phyloP scores from a whole-genome alignment of 2,797 vertebrate genomes.

The Sebastes trivittatus region DNA sequence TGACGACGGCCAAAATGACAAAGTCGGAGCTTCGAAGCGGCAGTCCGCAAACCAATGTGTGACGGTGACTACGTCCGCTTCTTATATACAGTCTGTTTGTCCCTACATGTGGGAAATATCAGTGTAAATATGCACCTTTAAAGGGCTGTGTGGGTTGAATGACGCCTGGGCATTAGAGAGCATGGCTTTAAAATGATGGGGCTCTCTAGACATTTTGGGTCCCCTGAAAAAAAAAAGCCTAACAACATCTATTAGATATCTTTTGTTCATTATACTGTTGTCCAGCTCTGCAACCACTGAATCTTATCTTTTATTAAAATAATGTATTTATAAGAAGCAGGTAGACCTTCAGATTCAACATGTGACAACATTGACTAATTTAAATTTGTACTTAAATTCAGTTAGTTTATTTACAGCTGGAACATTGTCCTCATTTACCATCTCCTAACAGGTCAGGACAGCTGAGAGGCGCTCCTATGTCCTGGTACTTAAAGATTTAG shows the following conservation, averaged over 20 bases:
- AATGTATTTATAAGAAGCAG: background rate
- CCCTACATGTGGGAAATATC: background rate
- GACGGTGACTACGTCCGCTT: too few relatives aligned
- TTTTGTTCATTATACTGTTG: background rate
- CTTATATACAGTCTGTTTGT: background rate
- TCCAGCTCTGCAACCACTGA: background rate
- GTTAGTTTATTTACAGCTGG: background rate
- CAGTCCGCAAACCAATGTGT: too few relatives aligned
- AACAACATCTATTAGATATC: background rate
- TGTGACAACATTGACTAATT: background rate
- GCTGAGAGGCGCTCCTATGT: background rate
- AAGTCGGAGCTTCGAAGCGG: too few relatives aligned
- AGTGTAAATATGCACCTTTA: background rate
- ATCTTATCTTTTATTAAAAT: background rate
- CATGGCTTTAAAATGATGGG: background rate
- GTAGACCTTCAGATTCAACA: background rate
- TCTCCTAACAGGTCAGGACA: background rate
- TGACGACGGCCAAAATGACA: too few relatives aligned
- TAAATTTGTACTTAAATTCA: background rate
- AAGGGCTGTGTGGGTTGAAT: background rate
- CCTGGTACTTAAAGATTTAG: background rate
- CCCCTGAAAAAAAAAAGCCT: background rate
- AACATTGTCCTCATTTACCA: background rate
- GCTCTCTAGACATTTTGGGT: background rate
- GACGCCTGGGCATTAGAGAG: background rate